These are phyloP conservation scores for Artibeus lituratus DNA, from an alignment of 2,797 vertebrate genomes.

Conservation along the genomic window DNA sequence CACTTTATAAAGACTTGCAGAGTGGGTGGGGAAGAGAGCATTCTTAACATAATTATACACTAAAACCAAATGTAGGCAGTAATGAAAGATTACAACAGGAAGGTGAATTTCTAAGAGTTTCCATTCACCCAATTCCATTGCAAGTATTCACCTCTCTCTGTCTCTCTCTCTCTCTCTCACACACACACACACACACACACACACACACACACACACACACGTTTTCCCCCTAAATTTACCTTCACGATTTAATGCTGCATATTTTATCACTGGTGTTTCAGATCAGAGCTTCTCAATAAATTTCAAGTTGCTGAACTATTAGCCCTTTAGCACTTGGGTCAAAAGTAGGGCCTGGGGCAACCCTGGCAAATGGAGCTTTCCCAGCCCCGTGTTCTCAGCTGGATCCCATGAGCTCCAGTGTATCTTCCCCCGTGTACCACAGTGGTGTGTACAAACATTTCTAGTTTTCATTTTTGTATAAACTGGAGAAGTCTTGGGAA, in stretches of 20 bases:
- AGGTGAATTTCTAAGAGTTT: neutral
- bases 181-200: too few species aligned
- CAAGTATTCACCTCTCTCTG: neutral
- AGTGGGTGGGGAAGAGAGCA: neutral
- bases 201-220: neutral
- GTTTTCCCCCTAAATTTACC: neutral
- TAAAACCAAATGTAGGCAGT: neutral
- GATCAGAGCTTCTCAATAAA: neutral
- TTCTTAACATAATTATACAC: neutral
- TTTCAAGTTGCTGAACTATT: neutral
- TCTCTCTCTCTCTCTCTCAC: neutral
- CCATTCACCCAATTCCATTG: neutral
- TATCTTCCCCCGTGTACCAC: neutral
- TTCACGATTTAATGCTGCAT: neutral
- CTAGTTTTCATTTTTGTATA: neutral
- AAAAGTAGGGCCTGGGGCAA: neutral
- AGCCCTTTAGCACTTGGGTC: neutral
- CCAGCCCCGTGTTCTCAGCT: fast-evolving
- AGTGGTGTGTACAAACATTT: neutral
- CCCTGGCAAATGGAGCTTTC: neutral
- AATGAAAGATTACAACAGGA: neutral
- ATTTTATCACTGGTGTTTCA: neutral
- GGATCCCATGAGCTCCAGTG: fast-evolving
- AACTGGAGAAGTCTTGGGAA: neutral
- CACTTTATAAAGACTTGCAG: neutral